Evolutionary conservation across 2,888 invertebrate species (phyloP), one percentile per base, ranked within the genome.

Genomic region (Hypomecis punctinalis): DNA sequence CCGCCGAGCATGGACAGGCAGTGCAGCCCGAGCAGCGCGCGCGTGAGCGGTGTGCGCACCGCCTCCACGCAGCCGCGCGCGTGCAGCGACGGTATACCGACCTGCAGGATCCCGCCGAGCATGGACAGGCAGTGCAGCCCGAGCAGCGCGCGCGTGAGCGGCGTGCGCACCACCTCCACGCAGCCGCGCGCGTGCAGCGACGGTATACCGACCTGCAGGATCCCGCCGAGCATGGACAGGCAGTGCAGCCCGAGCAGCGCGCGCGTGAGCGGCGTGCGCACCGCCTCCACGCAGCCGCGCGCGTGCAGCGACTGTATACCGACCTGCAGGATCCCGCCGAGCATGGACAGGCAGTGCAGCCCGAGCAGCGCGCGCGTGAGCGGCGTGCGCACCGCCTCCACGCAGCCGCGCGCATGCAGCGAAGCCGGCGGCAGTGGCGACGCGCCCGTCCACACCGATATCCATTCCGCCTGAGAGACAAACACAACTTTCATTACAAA

Each of bases 21-120:
- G 69, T 87, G 87, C 72, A 92, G 75, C 6, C 85, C 88, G 1
- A 87, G 78, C 45, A 90, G 74, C 0, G 89, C 86, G 1, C 79
- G 71, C 0, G 83, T 78, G 56, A 93, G 88, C 35, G 92, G 91
- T 54, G 80, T 80, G 5, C 88, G 81, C 55, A 89, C 84, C 0
- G 91, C 91, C 68, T 88, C 89, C 61, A 86, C 86, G 69, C 91
- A 92, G 56, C 89, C 90, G 66, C 86, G 85, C 63, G 89, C 81
- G 79, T 88, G 85, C 57, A 90, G 81, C 53, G 90, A 88, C n/a
- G n/a, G n/a, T n/a, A n/a, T 23, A 6, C 23, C 8, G 3, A 89
- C 90, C 85, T 91, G 89, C 42, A 91, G 75, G 40, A 91, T 62
- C 5, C 84, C 63, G n/a, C 85, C 78, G 35, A 90, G 84, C 68